These are phyloP conservation scores for Rhodophaea formosa DNA, from an alignment of 2,888 invertebrate genomes.

Conservation along the genomic window DNA sequence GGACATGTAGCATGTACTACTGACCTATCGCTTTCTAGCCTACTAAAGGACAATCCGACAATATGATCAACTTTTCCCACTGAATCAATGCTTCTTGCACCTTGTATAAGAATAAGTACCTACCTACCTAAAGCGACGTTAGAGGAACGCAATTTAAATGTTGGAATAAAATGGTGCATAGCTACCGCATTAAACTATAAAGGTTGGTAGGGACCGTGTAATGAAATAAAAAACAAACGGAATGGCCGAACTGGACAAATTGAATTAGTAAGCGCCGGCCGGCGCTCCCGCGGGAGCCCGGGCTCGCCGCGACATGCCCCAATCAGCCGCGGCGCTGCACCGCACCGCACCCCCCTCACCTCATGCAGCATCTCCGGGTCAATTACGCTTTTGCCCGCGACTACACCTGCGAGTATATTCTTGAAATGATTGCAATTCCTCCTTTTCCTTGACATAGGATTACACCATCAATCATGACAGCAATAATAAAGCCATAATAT, in stretches of 20 bases:
- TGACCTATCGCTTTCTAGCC: too few relatives aligned
- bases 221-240: constrained; percentile 11
- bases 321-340: not conserved
- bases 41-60: too few relatives aligned
- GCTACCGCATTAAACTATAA: not conserved
- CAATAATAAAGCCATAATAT: too few relatives aligned
- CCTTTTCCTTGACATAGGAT: too few relatives aligned
- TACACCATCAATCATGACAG: too few relatives aligned
- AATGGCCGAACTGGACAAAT: constrained; percentile 10
- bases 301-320: constrained; percentile 1
- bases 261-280: constrained; percentile 8
- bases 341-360: not conserved
- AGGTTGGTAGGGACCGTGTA: not conserved
- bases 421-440: too few relatives aligned
- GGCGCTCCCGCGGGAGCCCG: not conserved
- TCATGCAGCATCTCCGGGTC: not conserved
- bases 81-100: too few relatives aligned
- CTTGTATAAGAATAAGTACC: not conserved
- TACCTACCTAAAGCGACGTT: not conserved
- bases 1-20: too few relatives aligned
- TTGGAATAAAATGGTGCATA: constrained; percentile 1
- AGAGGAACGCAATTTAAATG: not conserved
- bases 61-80: too few relatives aligned
- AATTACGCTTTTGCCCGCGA: too few relatives aligned
- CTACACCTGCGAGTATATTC: too few relatives aligned